Evolutionary conservation across 2,888 invertebrate genomes (phyloP).

Genomic region (Harpalus rufipes): DNA sequence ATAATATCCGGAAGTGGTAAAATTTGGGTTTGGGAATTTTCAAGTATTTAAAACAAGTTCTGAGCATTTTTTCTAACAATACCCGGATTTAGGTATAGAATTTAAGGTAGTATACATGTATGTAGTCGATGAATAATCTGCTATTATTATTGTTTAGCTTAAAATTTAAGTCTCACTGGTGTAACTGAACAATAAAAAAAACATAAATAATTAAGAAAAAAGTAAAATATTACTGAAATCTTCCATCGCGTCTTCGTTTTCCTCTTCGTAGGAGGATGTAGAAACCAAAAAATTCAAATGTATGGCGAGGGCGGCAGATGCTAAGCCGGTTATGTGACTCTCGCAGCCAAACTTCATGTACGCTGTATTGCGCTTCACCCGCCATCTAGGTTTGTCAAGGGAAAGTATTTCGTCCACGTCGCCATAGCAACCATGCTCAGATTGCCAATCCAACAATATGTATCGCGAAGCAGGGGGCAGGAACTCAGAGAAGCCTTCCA

Average conservation of each 20-base stretch:
- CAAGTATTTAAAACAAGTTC: no score
- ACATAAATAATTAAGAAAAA: not conserved
- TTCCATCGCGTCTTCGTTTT: not conserved
- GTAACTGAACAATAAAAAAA: not conserved
- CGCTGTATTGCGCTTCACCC: conserved; percentile 1
- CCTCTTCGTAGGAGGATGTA: not conserved
- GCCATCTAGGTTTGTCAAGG: conserved; percentile 13
- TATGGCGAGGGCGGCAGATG: conserved; percentile 75
- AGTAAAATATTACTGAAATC: conserved; percentile 21
- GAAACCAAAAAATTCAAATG: conserved; percentile 70
- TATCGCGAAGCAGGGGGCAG: conserved; percentile 73
- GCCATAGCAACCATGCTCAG: conserved; percentile 75
- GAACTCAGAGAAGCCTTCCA: conserved; percentile 78
- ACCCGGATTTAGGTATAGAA: no score
- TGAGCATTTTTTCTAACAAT: no score
- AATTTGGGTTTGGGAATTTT: no score
- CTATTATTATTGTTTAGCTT: no score
- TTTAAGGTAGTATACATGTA: no score
- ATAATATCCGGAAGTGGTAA: no score
- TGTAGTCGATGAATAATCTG: no score
- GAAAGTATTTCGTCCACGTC: not conserved
- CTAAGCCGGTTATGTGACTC: conserved; percentile 77
- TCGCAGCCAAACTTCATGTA: conserved; percentile 73
- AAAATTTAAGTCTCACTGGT: no score
- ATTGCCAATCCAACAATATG: conserved; percentile 75